Conservation (phyloP, 1,140 invertebrate species). For the Tetragnatha versicolor region DNA sequence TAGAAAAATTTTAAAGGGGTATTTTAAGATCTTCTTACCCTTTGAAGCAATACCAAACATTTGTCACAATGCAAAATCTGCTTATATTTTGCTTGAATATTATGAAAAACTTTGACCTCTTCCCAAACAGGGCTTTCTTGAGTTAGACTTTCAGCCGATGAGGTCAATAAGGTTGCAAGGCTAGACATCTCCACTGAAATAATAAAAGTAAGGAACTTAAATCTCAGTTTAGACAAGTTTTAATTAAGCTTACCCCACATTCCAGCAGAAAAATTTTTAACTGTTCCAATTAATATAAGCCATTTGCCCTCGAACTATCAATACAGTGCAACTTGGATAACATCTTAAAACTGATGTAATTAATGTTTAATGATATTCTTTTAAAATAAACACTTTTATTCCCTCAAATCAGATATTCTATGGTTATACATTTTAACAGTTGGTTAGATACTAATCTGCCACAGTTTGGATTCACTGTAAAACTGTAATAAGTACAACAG, state of each 20-base stretch:
- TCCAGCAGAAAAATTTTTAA: too few relatives aligned
- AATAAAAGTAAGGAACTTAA: not conserved
- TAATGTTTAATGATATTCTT: too few relatives aligned
- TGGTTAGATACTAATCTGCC: too few relatives aligned
- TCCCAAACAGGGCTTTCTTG: slow-evolving; percentile 19
- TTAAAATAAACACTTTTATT: too few relatives aligned
- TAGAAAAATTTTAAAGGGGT: not conserved
- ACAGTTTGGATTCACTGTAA: too few relatives aligned
- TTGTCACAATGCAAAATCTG: slow-evolving; percentile 44
- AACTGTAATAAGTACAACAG: too few relatives aligned
- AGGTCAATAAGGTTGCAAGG: slow-evolving; percentile 5
- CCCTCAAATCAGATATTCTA: too few relatives aligned
- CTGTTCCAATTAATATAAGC: too few relatives aligned
- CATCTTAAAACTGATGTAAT: too few relatives aligned
- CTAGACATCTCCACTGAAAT: not conserved
- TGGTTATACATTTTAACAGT: too few relatives aligned
- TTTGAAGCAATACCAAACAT: slow-evolving; percentile 17
- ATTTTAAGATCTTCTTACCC: not conserved
- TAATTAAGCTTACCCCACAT: not conserved
- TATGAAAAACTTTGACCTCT: slow-evolving; percentile 27
- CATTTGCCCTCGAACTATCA: too few relatives aligned
- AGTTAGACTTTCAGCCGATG: slow-evolving; percentile 14
- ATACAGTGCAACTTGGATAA: too few relatives aligned
- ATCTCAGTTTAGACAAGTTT: not conserved
- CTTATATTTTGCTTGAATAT: slow-evolving; percentile 29